Conservation (phyloP, 2,113 vertebrate genomes). For the Mugil cephalus region DNA sequence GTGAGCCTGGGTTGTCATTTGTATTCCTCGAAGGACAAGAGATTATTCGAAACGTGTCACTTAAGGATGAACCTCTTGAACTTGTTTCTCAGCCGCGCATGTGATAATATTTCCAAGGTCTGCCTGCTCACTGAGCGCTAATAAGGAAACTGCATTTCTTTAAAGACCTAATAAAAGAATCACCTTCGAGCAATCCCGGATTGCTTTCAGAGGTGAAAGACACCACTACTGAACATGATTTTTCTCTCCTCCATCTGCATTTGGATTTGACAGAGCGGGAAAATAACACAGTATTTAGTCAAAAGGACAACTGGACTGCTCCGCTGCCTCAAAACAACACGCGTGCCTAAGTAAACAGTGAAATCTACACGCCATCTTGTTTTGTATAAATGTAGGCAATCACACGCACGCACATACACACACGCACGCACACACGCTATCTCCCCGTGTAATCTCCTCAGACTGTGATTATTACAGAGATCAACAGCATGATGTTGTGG, state of each 20-base stretch:
- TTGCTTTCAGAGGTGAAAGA: not conserved
- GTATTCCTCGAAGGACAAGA: not conserved
- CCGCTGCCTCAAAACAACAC: not conserved
- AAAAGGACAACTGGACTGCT: not conserved
- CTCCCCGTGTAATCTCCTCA: constrained; percentile 35
- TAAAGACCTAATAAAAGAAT: constrained; percentile 6
- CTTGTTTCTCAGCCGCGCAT: not conserved
- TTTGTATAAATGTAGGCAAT: constrained; percentile 17
- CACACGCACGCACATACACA: constrained; percentile 15
- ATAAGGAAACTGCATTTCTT: constrained; percentile 18
- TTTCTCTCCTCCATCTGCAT: too few species aligned
- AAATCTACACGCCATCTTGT: constrained; percentile 11
- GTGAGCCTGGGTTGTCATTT: constrained; percentile 3
- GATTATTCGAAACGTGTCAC: constrained; percentile 16
- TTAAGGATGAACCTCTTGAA: not conserved
- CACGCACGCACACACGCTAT: not conserved
- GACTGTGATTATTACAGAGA: constrained; percentile 57
- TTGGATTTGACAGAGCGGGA: not conserved
- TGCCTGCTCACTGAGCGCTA: not conserved
- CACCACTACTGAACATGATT: not conserved
- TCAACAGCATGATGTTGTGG: constrained; percentile 57
- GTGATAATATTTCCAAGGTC: constrained; percentile 20
- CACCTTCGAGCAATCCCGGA: not conserved
- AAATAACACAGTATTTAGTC: not conserved
- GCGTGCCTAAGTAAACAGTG: constrained; percentile 12